A percentile compares a stretch with the other conserved stretches of the same genome.
Evolutionary conservation across 1,140 invertebrate genomes (phyloP).

Genomic region (Atta cephalotes): DNA sequence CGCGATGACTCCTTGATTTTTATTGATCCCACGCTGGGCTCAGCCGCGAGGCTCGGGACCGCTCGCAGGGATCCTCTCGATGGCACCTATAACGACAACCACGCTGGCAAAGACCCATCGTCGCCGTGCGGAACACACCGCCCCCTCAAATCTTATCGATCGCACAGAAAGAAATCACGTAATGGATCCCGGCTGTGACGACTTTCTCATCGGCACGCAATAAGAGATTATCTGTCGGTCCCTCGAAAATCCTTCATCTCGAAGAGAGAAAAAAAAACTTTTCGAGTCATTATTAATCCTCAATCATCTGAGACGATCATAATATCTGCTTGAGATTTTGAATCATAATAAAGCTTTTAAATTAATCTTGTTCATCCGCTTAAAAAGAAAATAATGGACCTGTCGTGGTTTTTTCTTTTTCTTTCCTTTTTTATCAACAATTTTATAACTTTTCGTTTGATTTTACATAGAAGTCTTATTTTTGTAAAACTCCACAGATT

Average conservation of each 20-base stretch:
- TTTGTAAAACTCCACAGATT: not conserved
- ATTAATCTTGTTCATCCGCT: not conserved
- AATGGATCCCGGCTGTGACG: slow-evolving; percentile 62
- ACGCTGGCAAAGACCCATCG: slow-evolving; percentile 45
- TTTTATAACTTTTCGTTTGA: not conserved
- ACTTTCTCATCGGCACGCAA: slow-evolving; percentile 67
- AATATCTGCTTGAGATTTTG: not conserved
- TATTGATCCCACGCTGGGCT: slow-evolving; percentile 81
- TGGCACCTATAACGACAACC: slow-evolving; percentile 76
- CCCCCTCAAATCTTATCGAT: slow-evolving; percentile 71
- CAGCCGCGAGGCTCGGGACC: slow-evolving; percentile 65
- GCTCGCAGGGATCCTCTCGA: slow-evolving; percentile 45
- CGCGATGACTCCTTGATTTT: slow-evolving; percentile 84
- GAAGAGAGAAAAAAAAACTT: not conserved
- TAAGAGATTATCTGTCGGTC: slow-evolving; percentile 48
- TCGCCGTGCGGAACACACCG: slow-evolving; percentile 61
- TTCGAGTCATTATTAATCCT: slow-evolving; percentile 23
- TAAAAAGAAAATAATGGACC: not conserved
- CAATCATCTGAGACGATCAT: not conserved
- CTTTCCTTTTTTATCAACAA: not conserved
- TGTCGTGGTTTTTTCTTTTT: not conserved
- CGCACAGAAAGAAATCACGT: slow-evolving; percentile 63
- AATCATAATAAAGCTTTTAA: slow-evolving; percentile 14
- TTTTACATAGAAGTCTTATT: not conserved
- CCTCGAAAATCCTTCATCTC: not conserved